phyloP scores from a whole-genome alignment of 1,140 invertebrate genomes.

The Anoplophora glabripennis region DNA sequence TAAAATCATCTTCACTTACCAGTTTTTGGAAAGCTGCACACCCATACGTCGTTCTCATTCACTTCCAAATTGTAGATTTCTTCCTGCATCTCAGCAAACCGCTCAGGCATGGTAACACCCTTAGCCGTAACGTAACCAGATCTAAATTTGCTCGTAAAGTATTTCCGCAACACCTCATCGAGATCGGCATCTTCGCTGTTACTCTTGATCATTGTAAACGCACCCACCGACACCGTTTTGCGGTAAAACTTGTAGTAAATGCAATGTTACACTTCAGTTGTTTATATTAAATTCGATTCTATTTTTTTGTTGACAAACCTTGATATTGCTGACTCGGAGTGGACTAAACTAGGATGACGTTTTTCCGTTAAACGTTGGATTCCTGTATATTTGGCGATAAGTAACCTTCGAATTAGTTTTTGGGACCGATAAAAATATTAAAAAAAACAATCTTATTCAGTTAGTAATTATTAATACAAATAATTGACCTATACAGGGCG shows the following conservation, averaged over 20 bases:
- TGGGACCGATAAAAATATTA: neutral
- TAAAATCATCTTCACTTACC: conserved; percentile 18
- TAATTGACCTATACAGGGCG: too few relatives aligned
- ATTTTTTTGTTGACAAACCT: too few relatives aligned
- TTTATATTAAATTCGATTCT: neutral
- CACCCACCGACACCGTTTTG: neutral
- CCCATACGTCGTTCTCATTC: conserved; percentile 35
- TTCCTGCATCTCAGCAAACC: conserved; percentile 29
- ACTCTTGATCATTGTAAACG: neutral
- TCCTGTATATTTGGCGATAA: neutral
- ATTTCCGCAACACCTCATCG: conserved; percentile 27
- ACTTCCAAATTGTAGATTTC: conserved; percentile 35
- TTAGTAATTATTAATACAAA: too few relatives aligned
- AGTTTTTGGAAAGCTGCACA: conserved; percentile 39
- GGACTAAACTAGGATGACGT: neutral
- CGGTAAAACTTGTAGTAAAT: too few relatives aligned
- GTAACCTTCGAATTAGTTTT: neutral
- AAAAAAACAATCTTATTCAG: too few relatives aligned
- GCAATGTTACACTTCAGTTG: too few relatives aligned
- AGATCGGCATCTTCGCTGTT: conserved; percentile 22
- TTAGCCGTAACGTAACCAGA: conserved; percentile 29
- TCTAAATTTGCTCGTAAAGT: conserved; percentile 33
- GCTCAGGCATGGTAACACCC: conserved; percentile 32
- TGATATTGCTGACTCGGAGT: neutral
- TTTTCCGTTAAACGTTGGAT: neutral